Base-by-base conservation (phyloP, 2,888 invertebrate genomes). In the Morpho helenor region DNA sequence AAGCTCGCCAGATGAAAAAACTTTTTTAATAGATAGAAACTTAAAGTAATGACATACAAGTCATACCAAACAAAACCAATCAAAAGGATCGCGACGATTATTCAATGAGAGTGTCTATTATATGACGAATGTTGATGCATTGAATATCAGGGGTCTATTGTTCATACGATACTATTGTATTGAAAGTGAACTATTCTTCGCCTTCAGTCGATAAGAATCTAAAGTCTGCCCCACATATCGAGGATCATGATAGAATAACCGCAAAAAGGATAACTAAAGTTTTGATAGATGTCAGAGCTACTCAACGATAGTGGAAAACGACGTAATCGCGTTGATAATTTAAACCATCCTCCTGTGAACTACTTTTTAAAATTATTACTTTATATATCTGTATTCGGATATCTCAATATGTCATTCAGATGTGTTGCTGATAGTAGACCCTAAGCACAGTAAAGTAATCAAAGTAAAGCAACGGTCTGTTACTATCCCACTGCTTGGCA, bases 141-240 rank as follows among this genome's bases (percentile, higher is more conserved):
- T 61, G 56, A 54, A 49, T 8, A 39, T 57, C 51, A 46, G 43
- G 49, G 8, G 23, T 47, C 49, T 45, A 58, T 58, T 58, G 58
- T 57, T 61, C 51, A 54, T 57, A 51, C 51, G 51, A 52, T 59
- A 44, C 46, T 43, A 52, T 57, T 52, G 55, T 57, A 62, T 56
- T 57, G 57, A 57, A 57, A 49, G 44, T 51, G 52, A 47, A 51
- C 46, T 47, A 57, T 57, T 57, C 56, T 56, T 56, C 49, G 43
- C 43, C 16, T 55, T 45, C n/a, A 56, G 53, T 43, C 48, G 50
- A 47, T 48, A 54, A 54, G 10, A 31, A 55, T 55, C 55, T 49
- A 55, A 55, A 40, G 43, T 16, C 43, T 48, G n/a, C n/a, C 41
- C 54, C 49, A 55, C 49, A 49, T 47, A 49, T n/a, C 7, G n/a